phyloP scores from a whole-genome alignment of 2,113 vertebrate species.

The Phrynocephalus versicolor region DNA sequence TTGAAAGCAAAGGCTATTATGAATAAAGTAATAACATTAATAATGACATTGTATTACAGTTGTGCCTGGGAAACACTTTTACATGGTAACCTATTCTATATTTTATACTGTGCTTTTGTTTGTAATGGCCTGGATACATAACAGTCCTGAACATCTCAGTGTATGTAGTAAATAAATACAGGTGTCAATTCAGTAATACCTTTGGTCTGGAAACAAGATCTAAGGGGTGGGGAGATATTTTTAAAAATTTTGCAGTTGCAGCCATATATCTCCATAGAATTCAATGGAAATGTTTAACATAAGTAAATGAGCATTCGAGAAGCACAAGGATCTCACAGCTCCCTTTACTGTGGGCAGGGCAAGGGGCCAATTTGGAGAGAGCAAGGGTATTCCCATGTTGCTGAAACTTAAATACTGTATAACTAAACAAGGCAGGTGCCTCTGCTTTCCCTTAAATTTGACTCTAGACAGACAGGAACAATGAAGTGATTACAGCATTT shows the following conservation, averaged over 20 bases:
- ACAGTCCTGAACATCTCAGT: not conserved
- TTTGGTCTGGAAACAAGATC: not conserved
- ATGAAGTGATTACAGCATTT: not conserved
- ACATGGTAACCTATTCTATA: conserved; percentile 8
- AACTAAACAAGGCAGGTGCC: not conserved
- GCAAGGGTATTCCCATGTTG: not conserved
- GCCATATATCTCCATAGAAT: not conserved
- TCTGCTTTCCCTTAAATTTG: not conserved
- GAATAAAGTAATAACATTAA: conserved; percentile 39
- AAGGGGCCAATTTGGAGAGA: not conserved
- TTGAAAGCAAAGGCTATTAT: conserved; percentile 21
- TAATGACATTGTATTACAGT: conserved; percentile 29
- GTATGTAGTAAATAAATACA: conserved; percentile 1
- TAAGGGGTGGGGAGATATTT: not conserved
- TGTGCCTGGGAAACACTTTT: conserved; percentile 7
- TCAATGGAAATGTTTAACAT: not conserved
- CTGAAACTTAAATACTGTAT: not conserved
- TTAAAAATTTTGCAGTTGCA: not conserved
- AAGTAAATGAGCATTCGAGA: not conserved
- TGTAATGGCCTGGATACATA: not conserved
- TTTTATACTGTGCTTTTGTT: conserved; percentile 7
- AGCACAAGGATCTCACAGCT: not conserved
- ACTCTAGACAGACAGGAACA: not conserved
- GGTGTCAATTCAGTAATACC: not conserved
- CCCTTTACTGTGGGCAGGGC: not conserved